A percentile compares a stretch with the other conserved stretches of the same genome.
Conservation (phyloP, 30 jellyfish, hydroid and myxozoan genomes). For the Catostylus mosaicus region DNA sequence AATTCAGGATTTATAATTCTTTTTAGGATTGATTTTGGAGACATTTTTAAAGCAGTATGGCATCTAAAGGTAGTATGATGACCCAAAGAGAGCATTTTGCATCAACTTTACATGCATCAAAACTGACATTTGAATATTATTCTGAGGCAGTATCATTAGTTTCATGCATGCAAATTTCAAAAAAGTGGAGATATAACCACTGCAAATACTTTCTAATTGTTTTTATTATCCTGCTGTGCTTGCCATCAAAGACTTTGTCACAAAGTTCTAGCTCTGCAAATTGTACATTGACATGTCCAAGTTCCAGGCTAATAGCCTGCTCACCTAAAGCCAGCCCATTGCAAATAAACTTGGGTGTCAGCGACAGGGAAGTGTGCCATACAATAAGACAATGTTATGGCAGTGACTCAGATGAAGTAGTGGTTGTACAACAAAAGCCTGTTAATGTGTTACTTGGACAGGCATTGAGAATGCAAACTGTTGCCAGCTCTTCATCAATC, state of each 20-base stretch:
- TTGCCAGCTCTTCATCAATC: neutral
- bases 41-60: no score
- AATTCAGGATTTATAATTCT: no score
- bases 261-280: slow-evolving; percentile 10
- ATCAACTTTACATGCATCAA: neutral
- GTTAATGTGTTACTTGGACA: slow-evolving; percentile 37
- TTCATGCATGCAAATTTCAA: neutral
- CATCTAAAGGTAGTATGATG: no score
- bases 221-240: neutral
- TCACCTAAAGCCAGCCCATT: slow-evolving; percentile 13
- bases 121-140: slow-evolving; percentile 15
- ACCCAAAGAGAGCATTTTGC: no score
- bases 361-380: slow-evolving; percentile 48
- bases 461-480: slow-evolving; percentile 10
- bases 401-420: slow-evolving; percentile 6
- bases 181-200: neutral
- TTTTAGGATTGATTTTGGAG: no score
- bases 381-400: slow-evolving; percentile 48
- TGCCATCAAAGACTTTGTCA: neutral
- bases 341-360: slow-evolving; percentile 32
- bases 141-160: slow-evolving; percentile 28
- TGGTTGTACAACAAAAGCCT: slow-evolving; percentile 64
- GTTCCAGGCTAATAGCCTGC: slow-evolving; percentile 49
- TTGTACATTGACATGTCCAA: slow-evolving; percentile 34
- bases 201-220: neutral